Evolutionary conservation across 2,797 vertebrate species (phyloP).

Genomic region (Neosilurus hyrtlii): DNA sequence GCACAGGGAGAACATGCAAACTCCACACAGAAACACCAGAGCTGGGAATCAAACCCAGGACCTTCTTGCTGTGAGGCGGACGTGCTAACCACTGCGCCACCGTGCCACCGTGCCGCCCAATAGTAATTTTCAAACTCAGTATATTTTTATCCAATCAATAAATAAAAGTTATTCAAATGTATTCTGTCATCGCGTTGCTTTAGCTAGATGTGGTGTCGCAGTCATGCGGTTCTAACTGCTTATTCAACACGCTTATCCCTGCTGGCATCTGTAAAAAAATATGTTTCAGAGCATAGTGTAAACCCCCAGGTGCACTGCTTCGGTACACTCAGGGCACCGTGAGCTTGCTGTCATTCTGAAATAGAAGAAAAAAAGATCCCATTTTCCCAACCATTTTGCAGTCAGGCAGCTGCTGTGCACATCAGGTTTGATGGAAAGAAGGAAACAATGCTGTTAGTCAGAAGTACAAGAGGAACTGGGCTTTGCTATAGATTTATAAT

Average conservation of each 20-base stretch:
- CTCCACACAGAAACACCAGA: no score
- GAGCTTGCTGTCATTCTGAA: conserved; percentile 50
- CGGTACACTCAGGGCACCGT: conserved; percentile 36
- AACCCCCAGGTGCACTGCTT: conserved; percentile 48
- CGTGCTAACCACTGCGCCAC: no score
- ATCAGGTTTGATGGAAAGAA: conserved; percentile 19
- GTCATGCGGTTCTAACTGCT: conserved; percentile 20
- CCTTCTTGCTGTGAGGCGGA: no score
- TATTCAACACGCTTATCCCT: conserved; percentile 38
- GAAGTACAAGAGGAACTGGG: conserved; percentile 9
- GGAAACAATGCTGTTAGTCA: not conserved
- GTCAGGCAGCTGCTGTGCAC: conserved; percentile 4
- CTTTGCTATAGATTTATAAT: conserved; percentile 13
- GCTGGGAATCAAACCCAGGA: no score
- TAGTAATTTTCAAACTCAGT: no score
- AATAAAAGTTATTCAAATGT: not conserved
- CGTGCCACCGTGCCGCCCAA: no score
- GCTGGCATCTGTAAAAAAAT: conserved; percentile 42
- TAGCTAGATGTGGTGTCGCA: conserved; percentile 17
- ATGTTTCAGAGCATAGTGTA: conserved; percentile 48
- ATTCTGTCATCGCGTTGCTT: conserved; percentile 27
- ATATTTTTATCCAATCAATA: not conserved
- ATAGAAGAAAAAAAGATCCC: conserved; percentile 38
- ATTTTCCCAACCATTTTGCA: conserved; percentile 44
- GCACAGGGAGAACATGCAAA: no score